phyloP scores from a whole-genome alignment of 2,888 invertebrate species.

The Margaritifera margaritifera region DNA sequence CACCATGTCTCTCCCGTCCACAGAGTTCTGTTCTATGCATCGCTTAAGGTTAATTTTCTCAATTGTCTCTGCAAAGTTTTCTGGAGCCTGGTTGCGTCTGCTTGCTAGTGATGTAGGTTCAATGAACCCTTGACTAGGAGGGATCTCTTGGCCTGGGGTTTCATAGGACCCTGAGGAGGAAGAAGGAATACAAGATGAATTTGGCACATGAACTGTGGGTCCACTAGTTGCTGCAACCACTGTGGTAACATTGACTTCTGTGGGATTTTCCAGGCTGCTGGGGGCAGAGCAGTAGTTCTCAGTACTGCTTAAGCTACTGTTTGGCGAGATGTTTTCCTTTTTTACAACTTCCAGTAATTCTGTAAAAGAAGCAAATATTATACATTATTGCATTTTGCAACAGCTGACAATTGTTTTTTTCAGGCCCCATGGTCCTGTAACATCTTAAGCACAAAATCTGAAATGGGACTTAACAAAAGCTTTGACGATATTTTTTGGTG shows the following conservation, averaged over 20 bases:
- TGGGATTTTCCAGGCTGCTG: constrained; percentile 5
- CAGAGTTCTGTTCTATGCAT: constrained; percentile 41
- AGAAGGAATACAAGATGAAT: no score
- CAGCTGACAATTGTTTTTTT: no score
- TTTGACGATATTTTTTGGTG: no score
- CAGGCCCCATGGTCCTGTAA: no score
- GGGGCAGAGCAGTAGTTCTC: constrained; percentile 9
- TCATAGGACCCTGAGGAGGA: neutral
- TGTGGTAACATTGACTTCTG: no score
- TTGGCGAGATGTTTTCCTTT: no score
- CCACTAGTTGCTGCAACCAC: neutral
- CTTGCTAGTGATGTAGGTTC: neutral
- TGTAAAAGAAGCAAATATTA: no score
- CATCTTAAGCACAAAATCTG: no score
- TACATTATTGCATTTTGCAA: no score
- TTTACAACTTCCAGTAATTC: no score
- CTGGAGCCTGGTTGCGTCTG: constrained; percentile 4
- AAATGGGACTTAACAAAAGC: no score
- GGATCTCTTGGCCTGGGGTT: neutral
- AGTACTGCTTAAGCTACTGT: constrained; percentile 1
- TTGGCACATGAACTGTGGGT: neutral
- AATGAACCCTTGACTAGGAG: neutral
- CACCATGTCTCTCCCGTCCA: constrained; percentile 47
- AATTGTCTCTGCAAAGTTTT: constrained; percentile 44
- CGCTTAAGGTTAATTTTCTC: constrained; percentile 43